Evolutionary conservation across 2,888 invertebrate species (phyloP), one percentile per base, ranked within the genome.

Genomic region (Cephus nigrinus): DNA sequence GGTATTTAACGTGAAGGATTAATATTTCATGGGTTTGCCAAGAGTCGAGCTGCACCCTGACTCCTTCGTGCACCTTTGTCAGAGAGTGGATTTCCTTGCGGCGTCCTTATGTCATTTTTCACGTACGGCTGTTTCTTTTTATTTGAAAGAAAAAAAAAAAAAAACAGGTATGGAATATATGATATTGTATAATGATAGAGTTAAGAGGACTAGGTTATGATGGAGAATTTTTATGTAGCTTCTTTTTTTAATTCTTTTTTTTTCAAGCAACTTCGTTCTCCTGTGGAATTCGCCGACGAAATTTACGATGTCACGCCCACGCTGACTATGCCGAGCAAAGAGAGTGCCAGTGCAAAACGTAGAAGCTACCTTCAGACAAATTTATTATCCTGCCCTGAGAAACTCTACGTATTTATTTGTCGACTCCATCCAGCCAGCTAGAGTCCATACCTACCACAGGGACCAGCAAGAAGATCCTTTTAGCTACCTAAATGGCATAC

Each of bases 1-100:
- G 81, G 81, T 81, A 82, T 81, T 85, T 81, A 80, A 80, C 80
- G 76, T 35, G 79, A 76, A 79, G 75, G 80, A 85, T 83, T 81
- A 80, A 82, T 83, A 82, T 81, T 80, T 81, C 78, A 82, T 79
- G 78, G 78, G 69, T 81, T 79, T 33, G 79, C 75, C 75, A 74
- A 55, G 55, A 55, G 76, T 33, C 79, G 80, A 69, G 11, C 33
- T 74, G 74, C 74, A 74, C 74, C 74, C 33, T 35, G 30, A 33
- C 55, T 74, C 35, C 74, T 74, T 74, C 35, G 23, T 55, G 23
- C 0, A 23, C 23, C 55, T 23, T 55, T 23, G 55, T 55, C 55
- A 55, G 55, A 23, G 23, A 55, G 55, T 55, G 5, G 9, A 55
- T 55, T 55, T 9, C 9, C 55, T 55, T 55, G 55, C 55, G 55